phyloP scores from a whole-genome alignment of 2,113 vertebrate genomes.

The Heterotis niloticus region DNA sequence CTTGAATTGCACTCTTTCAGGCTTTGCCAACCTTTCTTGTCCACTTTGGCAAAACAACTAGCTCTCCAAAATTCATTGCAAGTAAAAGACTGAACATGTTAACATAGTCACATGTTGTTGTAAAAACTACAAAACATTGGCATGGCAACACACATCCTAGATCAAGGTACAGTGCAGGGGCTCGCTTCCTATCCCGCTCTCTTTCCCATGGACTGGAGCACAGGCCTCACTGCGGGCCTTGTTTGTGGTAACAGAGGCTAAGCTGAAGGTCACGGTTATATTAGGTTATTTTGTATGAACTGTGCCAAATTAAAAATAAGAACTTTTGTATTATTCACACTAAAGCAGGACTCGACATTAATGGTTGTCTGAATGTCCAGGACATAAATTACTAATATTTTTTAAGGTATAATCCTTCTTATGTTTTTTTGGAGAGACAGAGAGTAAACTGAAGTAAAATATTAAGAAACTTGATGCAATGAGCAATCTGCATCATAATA shows the following conservation, averaged over 20 bases:
- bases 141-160: conserved; percentile 30
- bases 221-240: conserved; percentile 13
- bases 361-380: too few relatives aligned
- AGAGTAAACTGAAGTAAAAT: too few relatives aligned
- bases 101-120: not conserved
- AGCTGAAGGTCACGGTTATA: conserved; percentile 30
- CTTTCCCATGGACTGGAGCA: conserved; percentile 40
- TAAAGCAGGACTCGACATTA: too few relatives aligned
- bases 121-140: conserved; percentile 13
- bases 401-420: too few relatives aligned
- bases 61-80: conserved; percentile 16
- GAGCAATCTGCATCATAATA: too few relatives aligned
- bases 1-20: conserved; percentile 50
- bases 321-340: too few relatives aligned
- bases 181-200: conserved; percentile 51
- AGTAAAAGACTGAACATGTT: not conserved
- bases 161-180: conserved; percentile 61
- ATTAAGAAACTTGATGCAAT: too few relatives aligned
- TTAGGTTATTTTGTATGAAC: conserved; percentile 12
- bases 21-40: conserved; percentile 45
- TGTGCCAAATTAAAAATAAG: not conserved
- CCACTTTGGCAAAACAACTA: conserved; percentile 46
- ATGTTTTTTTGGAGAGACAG: too few relatives aligned
- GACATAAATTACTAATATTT: too few relatives aligned
- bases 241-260: conserved; percentile 39